Conservation (phyloP, 1,140 invertebrate species). For the Brachionus sp. region DNA sequence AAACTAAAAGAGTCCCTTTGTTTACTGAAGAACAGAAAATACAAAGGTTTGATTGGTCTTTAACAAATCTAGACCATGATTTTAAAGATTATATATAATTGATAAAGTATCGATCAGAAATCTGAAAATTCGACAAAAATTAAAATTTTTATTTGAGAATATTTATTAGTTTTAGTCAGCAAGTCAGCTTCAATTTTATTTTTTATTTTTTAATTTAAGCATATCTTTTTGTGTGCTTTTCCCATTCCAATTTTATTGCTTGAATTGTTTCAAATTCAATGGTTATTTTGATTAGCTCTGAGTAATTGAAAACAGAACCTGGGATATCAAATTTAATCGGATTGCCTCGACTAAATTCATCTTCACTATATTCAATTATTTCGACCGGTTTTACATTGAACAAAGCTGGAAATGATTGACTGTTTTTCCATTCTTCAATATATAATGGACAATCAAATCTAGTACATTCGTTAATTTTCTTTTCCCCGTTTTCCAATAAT, state of each 20-base stretch:
- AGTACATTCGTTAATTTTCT: not conserved
- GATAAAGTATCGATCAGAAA: no score
- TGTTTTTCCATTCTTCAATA: not conserved
- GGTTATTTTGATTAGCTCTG: not conserved
- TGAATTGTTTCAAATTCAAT: not conserved
- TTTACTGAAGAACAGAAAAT: no score
- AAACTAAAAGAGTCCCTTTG: no score
- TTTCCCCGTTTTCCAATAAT: not conserved
- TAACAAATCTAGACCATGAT: no score
- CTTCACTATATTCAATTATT: not conserved
- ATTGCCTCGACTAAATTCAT: not conserved
- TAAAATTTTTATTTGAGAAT: no score
- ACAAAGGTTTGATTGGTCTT: no score
- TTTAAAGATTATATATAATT: no score
- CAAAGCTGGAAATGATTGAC: not conserved
- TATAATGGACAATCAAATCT: not conserved
- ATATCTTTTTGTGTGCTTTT: not conserved
- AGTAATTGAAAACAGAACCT: not conserved
- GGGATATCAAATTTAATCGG: not conserved
- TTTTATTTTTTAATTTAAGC: not conserved
- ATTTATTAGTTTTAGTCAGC: no score
- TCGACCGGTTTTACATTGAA: conserved; percentile 2
- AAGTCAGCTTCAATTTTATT: no score
- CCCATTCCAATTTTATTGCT: not conserved
- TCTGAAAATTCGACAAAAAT: no score